Conservation (phyloP, 2,888 invertebrate genomes). For the Ormyrus labotus region DNA sequence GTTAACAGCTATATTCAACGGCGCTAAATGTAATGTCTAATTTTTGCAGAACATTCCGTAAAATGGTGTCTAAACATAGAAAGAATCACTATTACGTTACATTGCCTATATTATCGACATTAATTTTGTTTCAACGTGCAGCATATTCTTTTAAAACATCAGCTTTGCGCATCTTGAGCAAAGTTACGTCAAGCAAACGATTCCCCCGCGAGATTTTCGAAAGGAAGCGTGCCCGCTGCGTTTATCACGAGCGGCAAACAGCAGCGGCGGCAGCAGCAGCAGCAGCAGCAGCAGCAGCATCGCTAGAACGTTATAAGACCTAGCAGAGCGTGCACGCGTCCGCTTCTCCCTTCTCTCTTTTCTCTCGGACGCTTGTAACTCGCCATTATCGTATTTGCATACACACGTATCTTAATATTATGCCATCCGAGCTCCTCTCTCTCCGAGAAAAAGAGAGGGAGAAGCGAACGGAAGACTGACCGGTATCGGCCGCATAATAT, state of each 20-base stretch:
- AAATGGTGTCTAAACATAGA: too few species aligned
- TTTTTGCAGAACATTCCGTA: background rate
- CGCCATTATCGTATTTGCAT: conserved; percentile 62
- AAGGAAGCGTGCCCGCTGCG: conserved; percentile 46
- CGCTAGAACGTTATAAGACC: background rate
- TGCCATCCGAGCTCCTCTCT: conserved; percentile 50
- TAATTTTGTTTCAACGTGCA: too few species aligned
- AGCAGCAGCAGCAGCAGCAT: background rate
- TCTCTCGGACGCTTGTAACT: conserved; percentile 54
- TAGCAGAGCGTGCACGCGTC: background rate
- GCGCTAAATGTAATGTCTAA: background rate
- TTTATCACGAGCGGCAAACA: conserved; percentile 11
- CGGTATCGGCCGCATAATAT: conserved; percentile 17
- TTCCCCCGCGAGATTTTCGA: background rate
- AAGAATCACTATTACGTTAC: too few species aligned
- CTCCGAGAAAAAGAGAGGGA: background rate
- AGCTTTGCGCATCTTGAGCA: too few species aligned
- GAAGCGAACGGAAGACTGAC: background rate
- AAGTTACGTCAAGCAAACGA: too few species aligned
- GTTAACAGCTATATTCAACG: conserved; percentile 2
- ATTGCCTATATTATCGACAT: too few species aligned
- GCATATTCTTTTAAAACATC: too few species aligned
- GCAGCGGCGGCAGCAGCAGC: background rate
- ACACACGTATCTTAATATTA: conserved; percentile 62
- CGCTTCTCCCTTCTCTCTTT: background rate